A percentile compares a stretch with the other conserved stretches of the same genome.
Conservation (phyloP, 2,113 vertebrate genomes). For the Piprites chloris region DNA sequence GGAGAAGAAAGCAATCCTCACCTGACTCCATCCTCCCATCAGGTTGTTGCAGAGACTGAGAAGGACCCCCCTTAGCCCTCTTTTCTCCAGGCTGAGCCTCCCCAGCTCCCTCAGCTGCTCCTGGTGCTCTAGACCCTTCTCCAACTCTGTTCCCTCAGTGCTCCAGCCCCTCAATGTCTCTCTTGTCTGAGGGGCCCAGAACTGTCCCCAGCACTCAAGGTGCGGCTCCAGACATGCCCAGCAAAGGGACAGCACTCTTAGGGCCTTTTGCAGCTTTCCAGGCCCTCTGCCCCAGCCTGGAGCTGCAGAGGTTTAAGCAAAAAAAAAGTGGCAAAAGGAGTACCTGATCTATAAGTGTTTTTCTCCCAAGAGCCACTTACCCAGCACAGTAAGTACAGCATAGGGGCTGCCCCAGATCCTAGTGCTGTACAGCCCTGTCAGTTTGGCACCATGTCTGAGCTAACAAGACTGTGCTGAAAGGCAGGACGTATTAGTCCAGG, state of each 20-base stretch:
- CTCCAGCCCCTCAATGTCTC: background rate
- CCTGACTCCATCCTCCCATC: background rate
- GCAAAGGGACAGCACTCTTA: background rate
- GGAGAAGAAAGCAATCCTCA: background rate
- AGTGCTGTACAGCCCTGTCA: background rate
- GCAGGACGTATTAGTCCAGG: background rate
- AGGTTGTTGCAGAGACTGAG: background rate
- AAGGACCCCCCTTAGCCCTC: background rate
- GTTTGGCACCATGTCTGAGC: background rate
- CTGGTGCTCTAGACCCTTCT: background rate
- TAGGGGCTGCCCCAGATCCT: background rate
- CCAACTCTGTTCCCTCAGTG: accelerated
- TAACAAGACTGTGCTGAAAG: background rate
- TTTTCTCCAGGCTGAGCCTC: background rate
- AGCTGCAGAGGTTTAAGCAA: background rate
- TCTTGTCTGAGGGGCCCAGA: accelerated
- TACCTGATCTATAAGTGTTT: background rate
- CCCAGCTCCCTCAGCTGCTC: background rate
- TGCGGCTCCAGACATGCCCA: background rate
- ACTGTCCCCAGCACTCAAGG: accelerated
- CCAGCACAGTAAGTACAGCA: accelerated
- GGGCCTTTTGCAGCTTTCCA: background rate
- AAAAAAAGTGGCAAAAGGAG: background rate
- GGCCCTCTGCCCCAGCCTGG: background rate
- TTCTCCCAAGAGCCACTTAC: background rate